Evolutionary conservation across 2,888 invertebrate species (phyloP).

Genomic region (Spodoptera exigua): DNA sequence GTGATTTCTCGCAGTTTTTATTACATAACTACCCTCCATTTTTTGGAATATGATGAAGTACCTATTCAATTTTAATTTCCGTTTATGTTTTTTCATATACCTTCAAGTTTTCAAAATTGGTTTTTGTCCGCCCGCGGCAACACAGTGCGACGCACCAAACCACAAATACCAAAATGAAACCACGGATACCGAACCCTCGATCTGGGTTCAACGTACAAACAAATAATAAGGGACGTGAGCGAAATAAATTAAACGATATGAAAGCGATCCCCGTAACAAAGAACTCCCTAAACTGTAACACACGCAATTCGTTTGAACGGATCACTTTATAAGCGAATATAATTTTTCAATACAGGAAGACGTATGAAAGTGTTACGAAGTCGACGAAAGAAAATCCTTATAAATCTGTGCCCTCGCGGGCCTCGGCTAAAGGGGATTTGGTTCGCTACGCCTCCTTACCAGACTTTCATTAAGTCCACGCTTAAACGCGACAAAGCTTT

Average conservation of each 20-base stretch:
- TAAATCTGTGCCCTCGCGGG: slow-evolving; percentile 70
- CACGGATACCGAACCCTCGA: slow-evolving; percentile 37
- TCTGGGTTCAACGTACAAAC: slow-evolving; percentile 21
- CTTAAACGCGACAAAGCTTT: slow-evolving; percentile 75
- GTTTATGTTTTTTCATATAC: no score
- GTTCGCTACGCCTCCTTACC: slow-evolving; percentile 68
- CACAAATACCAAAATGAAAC: slow-evolving; percentile 46
- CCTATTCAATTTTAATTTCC: no score
- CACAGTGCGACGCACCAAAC: no score
- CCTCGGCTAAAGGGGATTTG: slow-evolving; percentile 68
- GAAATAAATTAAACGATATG: slow-evolving; percentile 44
- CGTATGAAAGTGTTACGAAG: slow-evolving; percentile 72
- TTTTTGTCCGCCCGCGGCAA: no score
- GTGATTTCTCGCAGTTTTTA: no score
- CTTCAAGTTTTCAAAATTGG: no score
- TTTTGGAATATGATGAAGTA: no score
- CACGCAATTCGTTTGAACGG: slow-evolving; percentile 40
- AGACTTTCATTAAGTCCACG: slow-evolving; percentile 80
- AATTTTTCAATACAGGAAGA: slow-evolving; percentile 59
- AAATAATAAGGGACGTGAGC: slow-evolving; percentile 40
- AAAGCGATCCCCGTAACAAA: slow-evolving; percentile 28
- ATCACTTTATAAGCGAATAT: slow-evolving; percentile 52
- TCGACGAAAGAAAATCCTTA: slow-evolving; percentile 69
- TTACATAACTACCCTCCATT: no score
- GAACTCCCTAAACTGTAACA: slow-evolving; percentile 13